Conservation (phyloP, 2,113 vertebrate genomes). For the Aegotheles bennettii region DNA sequence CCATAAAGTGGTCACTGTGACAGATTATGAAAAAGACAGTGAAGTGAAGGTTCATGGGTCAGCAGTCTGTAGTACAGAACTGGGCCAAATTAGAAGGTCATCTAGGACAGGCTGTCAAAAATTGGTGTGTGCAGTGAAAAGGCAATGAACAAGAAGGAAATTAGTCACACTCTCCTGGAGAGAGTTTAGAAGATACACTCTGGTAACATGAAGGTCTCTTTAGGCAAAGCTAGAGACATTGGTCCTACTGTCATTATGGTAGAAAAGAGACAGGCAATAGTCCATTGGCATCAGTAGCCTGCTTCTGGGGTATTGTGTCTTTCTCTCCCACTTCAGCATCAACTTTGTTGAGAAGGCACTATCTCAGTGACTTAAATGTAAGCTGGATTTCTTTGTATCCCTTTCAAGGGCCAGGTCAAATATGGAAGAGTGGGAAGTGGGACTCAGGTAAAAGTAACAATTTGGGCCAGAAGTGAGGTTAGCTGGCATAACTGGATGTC, state of each 20-base stretch:
- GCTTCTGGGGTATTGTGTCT: background rate
- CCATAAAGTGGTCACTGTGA: background rate
- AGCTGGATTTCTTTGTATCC: background rate
- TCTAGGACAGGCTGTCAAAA: background rate
- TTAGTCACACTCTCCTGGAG: background rate
- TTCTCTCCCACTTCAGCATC: background rate
- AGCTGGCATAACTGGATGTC: background rate
- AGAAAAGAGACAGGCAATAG: background rate
- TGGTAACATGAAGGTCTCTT: background rate
- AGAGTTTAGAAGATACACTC: background rate
- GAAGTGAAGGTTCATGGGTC: background rate
- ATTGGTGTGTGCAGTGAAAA: background rate
- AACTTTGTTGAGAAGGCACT: background rate
- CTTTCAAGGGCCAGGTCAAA: background rate
- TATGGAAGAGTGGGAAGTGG: background rate
- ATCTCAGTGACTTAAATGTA: background rate
- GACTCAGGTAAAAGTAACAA: background rate
- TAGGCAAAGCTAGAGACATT: background rate
- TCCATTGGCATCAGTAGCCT: background rate
- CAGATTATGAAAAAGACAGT: background rate
- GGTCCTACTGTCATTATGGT: rapidly evolving
- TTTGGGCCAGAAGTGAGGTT: background rate
- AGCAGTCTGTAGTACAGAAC: background rate
- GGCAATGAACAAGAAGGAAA: background rate
- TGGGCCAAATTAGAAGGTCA: background rate